Evolutionary conservation across 2,113 vertebrate genomes (phyloP).

Genomic region (Narcine bancroftii): DNA sequence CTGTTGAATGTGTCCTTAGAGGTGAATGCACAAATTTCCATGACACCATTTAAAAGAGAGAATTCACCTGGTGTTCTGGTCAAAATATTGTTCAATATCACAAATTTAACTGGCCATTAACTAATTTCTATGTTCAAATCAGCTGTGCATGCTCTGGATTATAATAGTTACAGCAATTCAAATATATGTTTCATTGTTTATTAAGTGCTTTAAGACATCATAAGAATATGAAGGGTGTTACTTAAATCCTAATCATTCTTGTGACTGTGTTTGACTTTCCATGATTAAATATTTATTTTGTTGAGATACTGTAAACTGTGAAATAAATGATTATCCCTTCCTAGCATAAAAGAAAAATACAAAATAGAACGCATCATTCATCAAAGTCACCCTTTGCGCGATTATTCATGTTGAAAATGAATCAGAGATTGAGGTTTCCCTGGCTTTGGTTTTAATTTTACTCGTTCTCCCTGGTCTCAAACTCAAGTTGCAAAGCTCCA

Average conservation of each 20-base stretch:
- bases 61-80: background rate
- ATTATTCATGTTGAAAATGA: background rate
- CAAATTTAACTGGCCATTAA: background rate
- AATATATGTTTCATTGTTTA: background rate
- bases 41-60: background rate
- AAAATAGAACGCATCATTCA: background rate
- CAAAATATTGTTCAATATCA: background rate
- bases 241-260: background rate
- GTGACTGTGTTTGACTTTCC: background rate
- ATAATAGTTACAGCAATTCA: too few relatives aligned
- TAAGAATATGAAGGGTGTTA: background rate
- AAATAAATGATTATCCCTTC: background rate
- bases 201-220: background rate
- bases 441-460: background rate
- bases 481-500: background rate
- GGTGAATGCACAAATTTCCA: background rate
- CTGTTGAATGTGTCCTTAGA: background rate
- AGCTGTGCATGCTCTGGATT: background rate
- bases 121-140: background rate
- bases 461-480: background rate
- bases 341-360: background rate
- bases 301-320: background rate
- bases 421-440: background rate
- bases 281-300: background rate
- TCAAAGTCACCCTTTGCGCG: background rate